Percentiles rank a stretch among this genome's conserved stretches.
phyloP scores from a whole-genome alignment of 2,888 invertebrate species.

The Hypselothyrea guttata region DNA sequence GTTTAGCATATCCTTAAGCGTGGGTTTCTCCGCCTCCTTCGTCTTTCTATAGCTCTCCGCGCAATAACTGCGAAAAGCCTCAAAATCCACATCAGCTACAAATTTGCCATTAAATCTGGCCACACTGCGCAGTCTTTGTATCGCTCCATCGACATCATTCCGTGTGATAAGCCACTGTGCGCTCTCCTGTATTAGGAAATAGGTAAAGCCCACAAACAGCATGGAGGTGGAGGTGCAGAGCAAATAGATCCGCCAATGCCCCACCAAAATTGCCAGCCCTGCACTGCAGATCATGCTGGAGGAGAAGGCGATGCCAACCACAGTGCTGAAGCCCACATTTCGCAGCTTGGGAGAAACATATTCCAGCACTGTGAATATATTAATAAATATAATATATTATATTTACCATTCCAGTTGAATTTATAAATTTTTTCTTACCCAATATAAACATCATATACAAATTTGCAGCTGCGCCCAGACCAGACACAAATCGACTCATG shows the following conservation, averaged over 20 bases:
- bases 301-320: slow-evolving; percentile 84
- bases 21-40: neutral
- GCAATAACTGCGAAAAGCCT: slow-evolving; percentile 1
- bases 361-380: slow-evolving; percentile 83
- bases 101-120: slow-evolving; percentile 2
- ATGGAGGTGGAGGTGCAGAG: slow-evolving; percentile 83
- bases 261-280: slow-evolving; percentile 82
- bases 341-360: slow-evolving; percentile 84
- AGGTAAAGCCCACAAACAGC: slow-evolving; percentile 81
- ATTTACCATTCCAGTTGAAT: neutral
- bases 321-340: slow-evolving; percentile 84
- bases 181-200: slow-evolving; percentile 84
- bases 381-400: slow-evolving; percentile 14
- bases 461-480: slow-evolving; percentile 84
- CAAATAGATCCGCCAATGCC: slow-evolving; percentile 83
- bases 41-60: neutral
- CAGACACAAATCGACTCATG: slow-evolving; percentile 84
- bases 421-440: slow-evolving; percentile 78
- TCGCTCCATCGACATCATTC: slow-evolving; percentile 56
- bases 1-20: neutral
- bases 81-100: neutral
- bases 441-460: slow-evolving; percentile 85
- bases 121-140: neutral
- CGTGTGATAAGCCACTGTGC: slow-evolving; percentile 85
- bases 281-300: slow-evolving; percentile 83